Percentiles rank a stretch among this genome's conserved stretches.
phyloP scores from a whole-genome alignment of 2,888 invertebrate species.

The Xestia ashworthii region DNA sequence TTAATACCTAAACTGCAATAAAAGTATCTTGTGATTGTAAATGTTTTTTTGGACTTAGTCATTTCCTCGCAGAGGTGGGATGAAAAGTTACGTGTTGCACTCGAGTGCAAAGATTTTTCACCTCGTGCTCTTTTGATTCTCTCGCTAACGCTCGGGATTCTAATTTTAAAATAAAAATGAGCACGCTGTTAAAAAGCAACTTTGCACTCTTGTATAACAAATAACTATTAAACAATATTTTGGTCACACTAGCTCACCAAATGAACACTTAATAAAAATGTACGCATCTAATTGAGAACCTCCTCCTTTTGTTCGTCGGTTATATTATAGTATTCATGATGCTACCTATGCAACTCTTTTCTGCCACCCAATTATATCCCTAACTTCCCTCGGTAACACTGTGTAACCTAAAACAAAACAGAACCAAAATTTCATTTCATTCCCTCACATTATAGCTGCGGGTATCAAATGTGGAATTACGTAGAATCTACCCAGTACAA shows the following conservation, averaged over 20 bases:
- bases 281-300: background rate
- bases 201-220: too few species aligned
- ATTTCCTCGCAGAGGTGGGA: too few species aligned
- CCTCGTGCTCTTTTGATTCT: too few species aligned
- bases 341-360: background rate
- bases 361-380: background rate
- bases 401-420: constrained; percentile 19
- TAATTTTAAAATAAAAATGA: too few species aligned
- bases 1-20: too few species aligned
- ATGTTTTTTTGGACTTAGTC: too few species aligned
- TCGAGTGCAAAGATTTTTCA: too few species aligned
- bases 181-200: too few species aligned
- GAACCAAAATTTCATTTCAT: constrained; percentile 38
- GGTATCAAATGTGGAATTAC: constrained; percentile 43
- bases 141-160: too few species aligned
- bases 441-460: constrained; percentile 15
- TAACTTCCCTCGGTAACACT: background rate
- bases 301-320: background rate
- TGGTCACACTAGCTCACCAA: background rate
- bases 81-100: too few species aligned
- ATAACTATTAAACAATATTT: background rate
- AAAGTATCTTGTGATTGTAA: too few species aligned
- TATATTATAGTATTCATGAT: background rate
- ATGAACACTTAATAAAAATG: background rate
- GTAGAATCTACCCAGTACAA: constrained; percentile 44